These are phyloP conservation scores for Darevskia nairensis DNA, from an alignment of 2,797 vertebrate species.

Conservation along the genomic window DNA sequence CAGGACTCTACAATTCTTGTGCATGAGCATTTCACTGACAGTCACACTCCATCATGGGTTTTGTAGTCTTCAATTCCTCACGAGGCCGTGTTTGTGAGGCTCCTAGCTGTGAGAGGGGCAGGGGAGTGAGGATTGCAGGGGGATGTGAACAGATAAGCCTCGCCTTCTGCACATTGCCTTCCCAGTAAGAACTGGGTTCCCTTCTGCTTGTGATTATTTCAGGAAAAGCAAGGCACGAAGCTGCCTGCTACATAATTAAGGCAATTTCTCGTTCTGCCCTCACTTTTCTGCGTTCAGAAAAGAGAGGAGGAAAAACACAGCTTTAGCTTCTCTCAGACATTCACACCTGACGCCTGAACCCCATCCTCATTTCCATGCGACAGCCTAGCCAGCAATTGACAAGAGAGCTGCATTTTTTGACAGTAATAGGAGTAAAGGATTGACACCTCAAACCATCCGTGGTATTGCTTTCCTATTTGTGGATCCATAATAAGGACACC, in stretches of 20 bases:
- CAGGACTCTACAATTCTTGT: too few species aligned
- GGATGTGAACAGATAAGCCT: neutral
- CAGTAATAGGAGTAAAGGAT: neutral
- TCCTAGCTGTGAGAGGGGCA: neutral
- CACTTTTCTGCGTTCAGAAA: neutral
- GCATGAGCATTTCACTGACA: too few species aligned
- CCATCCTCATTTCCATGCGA: neutral
- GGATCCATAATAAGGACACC: neutral
- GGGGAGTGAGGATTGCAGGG: neutral
- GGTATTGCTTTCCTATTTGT: conserved; percentile 1
- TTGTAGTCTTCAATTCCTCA: too few species aligned
- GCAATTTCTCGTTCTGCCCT: neutral
- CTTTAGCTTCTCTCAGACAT: neutral
- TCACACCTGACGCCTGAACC: neutral
- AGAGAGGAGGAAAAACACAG: neutral
- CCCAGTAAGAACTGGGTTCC: neutral
- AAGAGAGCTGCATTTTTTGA: neutral
- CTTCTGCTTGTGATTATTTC: neutral
- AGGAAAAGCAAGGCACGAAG: neutral
- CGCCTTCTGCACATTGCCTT: neutral
- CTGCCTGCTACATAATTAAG: neutral
- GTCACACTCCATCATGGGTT: too few species aligned
- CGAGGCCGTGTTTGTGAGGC: neutral
- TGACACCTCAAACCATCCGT: neutral
- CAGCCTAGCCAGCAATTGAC: neutral